These are phyloP conservation scores for Thereva unica DNA, from an alignment of 2,888 invertebrate genomes.

Conservation along the genomic window DNA sequence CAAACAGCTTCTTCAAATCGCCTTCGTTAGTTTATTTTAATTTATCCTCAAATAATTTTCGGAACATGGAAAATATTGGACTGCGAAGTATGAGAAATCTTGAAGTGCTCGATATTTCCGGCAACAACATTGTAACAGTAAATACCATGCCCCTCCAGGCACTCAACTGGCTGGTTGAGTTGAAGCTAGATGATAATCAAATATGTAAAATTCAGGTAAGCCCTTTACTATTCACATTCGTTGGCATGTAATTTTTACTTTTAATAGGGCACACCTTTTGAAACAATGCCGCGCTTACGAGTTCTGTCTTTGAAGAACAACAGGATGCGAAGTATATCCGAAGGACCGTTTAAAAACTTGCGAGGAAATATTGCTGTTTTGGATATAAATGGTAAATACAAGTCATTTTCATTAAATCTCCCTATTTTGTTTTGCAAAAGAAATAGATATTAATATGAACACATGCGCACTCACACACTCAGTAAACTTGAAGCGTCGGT, in stretches of 20 bases:
- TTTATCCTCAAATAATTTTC: constrained; percentile 79
- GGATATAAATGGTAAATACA: constrained; percentile 74
- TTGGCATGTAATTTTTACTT: background rate
- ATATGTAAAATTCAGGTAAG: constrained; percentile 73
- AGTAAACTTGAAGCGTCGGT: too few species aligned
- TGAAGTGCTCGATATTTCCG: constrained; percentile 83
- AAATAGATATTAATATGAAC: too few species aligned
- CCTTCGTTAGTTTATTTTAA: constrained; percentile 81
- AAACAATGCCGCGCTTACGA: constrained; percentile 81
- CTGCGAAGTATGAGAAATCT: constrained; percentile 70
- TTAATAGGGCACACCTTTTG: constrained; percentile 71
- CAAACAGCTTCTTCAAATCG: constrained; percentile 75
- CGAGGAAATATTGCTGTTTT: constrained; percentile 80
- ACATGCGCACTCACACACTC: too few species aligned
- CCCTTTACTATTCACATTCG: constrained; percentile 1
- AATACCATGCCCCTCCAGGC: constrained; percentile 70
- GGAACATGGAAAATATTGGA: constrained; percentile 74
- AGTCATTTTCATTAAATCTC: background rate
- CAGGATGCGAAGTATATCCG: constrained; percentile 72
- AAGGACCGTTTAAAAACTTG: constrained; percentile 73
- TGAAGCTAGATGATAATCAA: constrained; percentile 82
- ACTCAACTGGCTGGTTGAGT: constrained; percentile 84
- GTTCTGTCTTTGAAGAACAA: constrained; percentile 79
- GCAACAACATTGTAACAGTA: constrained; percentile 73
- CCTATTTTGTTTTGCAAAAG: too few species aligned